Conservation (phyloP, 2,113 vertebrate species). For the Myocastor coypus region DNA sequence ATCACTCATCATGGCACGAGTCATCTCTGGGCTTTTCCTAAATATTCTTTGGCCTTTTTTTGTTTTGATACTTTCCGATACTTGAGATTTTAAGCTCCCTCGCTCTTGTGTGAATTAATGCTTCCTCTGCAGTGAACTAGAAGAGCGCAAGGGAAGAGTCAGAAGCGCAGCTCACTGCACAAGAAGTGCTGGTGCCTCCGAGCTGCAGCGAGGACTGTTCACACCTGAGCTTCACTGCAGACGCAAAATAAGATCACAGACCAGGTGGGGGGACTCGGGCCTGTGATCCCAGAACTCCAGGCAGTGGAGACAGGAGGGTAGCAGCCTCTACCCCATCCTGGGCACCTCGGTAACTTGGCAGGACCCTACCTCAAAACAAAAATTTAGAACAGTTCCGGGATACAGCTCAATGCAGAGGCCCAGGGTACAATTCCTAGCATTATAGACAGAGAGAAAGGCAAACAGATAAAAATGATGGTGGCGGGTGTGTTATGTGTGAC, state of each 20-base stretch:
- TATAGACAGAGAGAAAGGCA: not conserved
- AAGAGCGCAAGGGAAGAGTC: too few relatives aligned
- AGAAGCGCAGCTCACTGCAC: not conserved
- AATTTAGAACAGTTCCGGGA: not conserved
- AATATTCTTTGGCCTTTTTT: constrained; percentile 39
- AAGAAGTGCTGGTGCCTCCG: not conserved
- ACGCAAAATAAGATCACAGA: not conserved
- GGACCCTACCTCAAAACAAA: not conserved
- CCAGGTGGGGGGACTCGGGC: not conserved
- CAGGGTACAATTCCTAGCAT: not conserved
- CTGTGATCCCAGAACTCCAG: not conserved
- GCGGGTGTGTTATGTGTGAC: not conserved
- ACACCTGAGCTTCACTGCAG: not conserved
- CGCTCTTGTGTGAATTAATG: not conserved
- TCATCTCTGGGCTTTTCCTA: not conserved
- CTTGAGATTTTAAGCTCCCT: not conserved
- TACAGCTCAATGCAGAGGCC: not conserved
- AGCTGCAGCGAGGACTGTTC: too few relatives aligned
- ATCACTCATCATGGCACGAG: not conserved
- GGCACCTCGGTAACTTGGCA: not conserved
- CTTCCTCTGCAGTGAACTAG: not conserved
- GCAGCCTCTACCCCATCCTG: not conserved
- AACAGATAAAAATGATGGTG: not conserved
- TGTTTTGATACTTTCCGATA: not conserved
- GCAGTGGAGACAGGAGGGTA: not conserved